Conservation (phyloP, 2,888 invertebrate species). For the Caenorhabditis becei region DNA sequence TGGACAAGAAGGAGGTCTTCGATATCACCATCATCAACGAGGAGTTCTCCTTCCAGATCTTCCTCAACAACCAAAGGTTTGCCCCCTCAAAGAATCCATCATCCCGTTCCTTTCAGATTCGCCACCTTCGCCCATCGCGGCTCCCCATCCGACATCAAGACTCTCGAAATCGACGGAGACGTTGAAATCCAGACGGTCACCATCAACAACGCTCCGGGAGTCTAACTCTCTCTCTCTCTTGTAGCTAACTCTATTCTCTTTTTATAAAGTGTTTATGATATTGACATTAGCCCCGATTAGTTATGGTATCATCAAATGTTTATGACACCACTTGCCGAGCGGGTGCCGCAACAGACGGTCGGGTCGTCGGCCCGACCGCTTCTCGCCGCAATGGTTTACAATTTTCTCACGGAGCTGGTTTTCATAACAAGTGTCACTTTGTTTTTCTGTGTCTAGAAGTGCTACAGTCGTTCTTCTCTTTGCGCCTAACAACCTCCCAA, state of each 20-base stretch:
- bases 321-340: too few relatives aligned
- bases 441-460: too few relatives aligned
- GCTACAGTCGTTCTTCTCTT: too few relatives aligned
- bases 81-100: neutral
- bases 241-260: too few relatives aligned
- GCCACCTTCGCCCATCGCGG: slow-evolving; percentile 79
- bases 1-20: slow-evolving; percentile 78
- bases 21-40: slow-evolving; percentile 81
- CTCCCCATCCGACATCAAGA: slow-evolving; percentile 77
- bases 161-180: slow-evolving; percentile 75
- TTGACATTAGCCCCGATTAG: too few relatives aligned
- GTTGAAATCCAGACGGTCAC: slow-evolving; percentile 79
- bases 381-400: too few relatives aligned
- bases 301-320: too few relatives aligned
- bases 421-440: too few relatives aligned
- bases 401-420: too few relatives aligned
- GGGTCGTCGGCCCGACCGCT: too few relatives aligned
- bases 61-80: slow-evolving; percentile 77
- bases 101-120: slow-evolving; percentile 51
- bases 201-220: slow-evolving; percentile 77
- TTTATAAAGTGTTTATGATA: neutral
- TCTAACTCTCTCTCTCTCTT: slow-evolving; percentile 37
- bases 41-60: slow-evolving; percentile 78
- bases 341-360: too few relatives aligned
- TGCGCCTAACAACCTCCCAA: too few relatives aligned